Percentiles rank a stretch among this genome's conserved stretches.
phyloP scores from a whole-genome alignment of 2,797 vertebrate species.

The Cacajao melanocephalus region DNA sequence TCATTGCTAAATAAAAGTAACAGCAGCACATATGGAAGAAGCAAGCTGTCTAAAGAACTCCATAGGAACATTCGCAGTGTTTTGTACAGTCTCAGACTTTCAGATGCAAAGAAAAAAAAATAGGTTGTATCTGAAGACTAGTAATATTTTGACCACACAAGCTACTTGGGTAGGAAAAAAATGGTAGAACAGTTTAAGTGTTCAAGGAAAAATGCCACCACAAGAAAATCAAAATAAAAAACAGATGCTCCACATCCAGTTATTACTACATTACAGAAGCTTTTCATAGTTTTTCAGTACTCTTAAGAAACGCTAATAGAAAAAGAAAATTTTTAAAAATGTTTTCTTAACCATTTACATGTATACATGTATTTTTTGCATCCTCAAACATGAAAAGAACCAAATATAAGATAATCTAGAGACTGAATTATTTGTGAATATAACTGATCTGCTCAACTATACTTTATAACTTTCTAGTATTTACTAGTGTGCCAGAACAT shows the following conservation, averaged over 20 bases:
- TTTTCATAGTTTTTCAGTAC: conserved; percentile 60
- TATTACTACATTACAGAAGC: conserved; percentile 48
- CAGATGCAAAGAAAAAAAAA: conserved; percentile 43
- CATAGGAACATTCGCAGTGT: conserved; percentile 14
- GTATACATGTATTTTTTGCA: conserved; percentile 35
- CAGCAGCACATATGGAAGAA: not conserved
- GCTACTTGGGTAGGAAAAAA: conserved; percentile 20
- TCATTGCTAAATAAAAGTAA: conserved; percentile 57
- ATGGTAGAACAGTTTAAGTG: conserved; percentile 40
- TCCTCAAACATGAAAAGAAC: conserved; percentile 29
- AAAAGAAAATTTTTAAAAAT: conserved; percentile 27
- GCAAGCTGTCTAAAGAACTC: not conserved
- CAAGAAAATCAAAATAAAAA: conserved; percentile 62
- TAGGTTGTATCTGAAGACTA: conserved; percentile 44
- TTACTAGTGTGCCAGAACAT: not conserved
- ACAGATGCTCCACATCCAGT: conserved; percentile 18
- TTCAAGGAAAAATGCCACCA: conserved; percentile 41
- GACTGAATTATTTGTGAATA: not conserved
- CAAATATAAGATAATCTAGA: not conserved
- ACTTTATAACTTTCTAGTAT: not conserved
- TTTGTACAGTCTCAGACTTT: conserved; percentile 38
- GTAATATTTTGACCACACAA: not conserved
- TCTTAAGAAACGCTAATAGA: not conserved
- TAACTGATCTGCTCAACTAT: not conserved
- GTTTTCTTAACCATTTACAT: conserved; percentile 41